Conservation (phyloP, 2,888 invertebrate genomes). For the Dasysyrphus tricinctus region DNA sequence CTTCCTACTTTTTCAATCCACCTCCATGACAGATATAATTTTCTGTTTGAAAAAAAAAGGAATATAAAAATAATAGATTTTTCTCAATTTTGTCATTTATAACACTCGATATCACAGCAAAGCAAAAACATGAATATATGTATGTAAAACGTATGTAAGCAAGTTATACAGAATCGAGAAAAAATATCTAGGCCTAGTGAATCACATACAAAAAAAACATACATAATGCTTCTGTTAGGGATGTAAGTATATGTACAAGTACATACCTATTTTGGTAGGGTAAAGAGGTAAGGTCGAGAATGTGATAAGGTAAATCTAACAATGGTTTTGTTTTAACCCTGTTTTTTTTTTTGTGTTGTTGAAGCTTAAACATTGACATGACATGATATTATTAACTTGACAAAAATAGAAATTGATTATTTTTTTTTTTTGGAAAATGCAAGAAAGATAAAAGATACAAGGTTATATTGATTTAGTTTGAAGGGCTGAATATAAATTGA, state of each 20-base stretch:
- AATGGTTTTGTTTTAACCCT: constrained; percentile 58
- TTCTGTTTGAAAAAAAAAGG: constrained; percentile 35
- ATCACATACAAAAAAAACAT: constrained; percentile 23
- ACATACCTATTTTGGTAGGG: not conserved
- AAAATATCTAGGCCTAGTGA: constrained; percentile 11
- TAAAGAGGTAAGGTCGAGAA: not conserved
- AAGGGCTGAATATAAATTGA: not conserved
- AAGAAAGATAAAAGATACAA: constrained; percentile 1
- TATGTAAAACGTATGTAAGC: not conserved
- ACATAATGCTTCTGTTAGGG: constrained; percentile 33
- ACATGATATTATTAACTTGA: constrained; percentile 60
- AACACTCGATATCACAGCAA: constrained; percentile 64
- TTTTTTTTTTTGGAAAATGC: constrained; percentile 13
- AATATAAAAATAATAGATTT: not conserved
- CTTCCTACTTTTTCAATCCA: constrained; percentile 12
- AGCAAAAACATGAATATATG: constrained; percentile 22
- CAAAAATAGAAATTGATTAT: constrained; percentile 37
- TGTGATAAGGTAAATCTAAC: constrained; percentile 33
- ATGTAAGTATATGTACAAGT: no score
- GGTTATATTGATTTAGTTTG: constrained; percentile 23
- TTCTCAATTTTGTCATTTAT: constrained; percentile 67
- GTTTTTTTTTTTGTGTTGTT: not conserved
- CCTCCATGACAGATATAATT: constrained; percentile 55
- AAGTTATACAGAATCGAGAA: not conserved
- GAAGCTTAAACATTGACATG: constrained; percentile 40